phyloP scores from a whole-genome alignment of 2,888 invertebrate genomes.

The Plagodis dolabraria region DNA sequence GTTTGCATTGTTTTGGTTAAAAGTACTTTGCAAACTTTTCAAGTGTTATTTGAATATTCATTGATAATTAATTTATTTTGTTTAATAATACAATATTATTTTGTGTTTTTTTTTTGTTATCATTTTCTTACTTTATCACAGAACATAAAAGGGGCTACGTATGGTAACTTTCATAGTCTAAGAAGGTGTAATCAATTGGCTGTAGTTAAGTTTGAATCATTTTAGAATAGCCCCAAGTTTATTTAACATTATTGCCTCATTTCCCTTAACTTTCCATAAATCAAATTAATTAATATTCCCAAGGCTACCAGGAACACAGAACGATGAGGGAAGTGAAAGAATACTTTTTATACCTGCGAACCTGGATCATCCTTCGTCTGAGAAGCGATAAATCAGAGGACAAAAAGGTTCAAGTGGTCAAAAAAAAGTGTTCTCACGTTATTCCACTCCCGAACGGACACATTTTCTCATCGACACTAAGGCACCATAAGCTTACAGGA shows the following conservation, averaged over 20 bases:
- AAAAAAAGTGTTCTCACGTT: conserved; percentile 11
- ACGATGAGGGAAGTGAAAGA: conserved; percentile 17
- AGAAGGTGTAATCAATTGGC: no score
- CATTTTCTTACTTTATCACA: no score
- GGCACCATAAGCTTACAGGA: conserved; percentile 23
- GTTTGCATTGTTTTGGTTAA: conserved; percentile 15
- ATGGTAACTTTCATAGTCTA: no score
- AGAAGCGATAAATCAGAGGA: conserved; percentile 25
- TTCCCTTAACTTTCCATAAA: neutral
- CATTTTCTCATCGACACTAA: conserved; percentile 36
- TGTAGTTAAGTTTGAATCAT: no score
- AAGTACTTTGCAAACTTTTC: conserved; percentile 13
- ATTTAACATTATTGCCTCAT: no score
- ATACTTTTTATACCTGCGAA: conserved; percentile 15
- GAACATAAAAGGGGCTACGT: no score
- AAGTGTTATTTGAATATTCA: conserved; percentile 15
- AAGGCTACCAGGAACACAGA: conserved; percentile 39
- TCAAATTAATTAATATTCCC: conserved; percentile 31
- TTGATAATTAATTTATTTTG: conserved; percentile 14
- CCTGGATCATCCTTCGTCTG: conserved; percentile 16
- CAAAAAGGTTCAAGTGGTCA: conserved; percentile 16
- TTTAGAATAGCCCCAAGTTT: no score
- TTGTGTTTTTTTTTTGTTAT: neutral
- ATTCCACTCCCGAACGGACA: conserved; percentile 3
- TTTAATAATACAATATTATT: neutral